Evolutionary conservation across 2,888 invertebrate genomes (phyloP), one percentile per base, ranked within the genome.

Genomic region (Ypsolopha scabrella): DNA sequence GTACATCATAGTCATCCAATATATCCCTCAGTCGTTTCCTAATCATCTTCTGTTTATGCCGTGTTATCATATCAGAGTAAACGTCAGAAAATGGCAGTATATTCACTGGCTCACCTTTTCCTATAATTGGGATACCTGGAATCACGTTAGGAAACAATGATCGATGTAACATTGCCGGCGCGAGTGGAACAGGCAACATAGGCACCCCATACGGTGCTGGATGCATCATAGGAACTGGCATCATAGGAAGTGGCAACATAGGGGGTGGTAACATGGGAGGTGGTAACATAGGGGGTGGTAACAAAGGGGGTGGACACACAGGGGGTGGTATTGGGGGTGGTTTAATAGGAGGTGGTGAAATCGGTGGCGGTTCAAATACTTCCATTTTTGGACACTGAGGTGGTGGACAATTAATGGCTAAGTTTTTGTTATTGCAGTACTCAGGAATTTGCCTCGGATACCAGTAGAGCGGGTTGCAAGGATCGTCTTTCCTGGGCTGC

Each of bases 401-500:
- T 1, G 56, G 55, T 6, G 53, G 52, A 24, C 24, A 24, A 24
- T 24, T 4, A 24, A 24, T 3, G 4, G 24, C 24, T 4, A 24
- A 2, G 50, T 59, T 34, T 47, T 53, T 24, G 10, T 37, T 35
- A 47, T 61, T 49, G 50, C 69, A 70, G 47, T 64, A 65, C 7
- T 67, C 64, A 10, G 70, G 70, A 9, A 68, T 59, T 11, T 55
- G 49, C 51, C 54, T 62, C 2, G 70, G 70, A 51, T 78, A 83
- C 83, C 83, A 85, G 52, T 76, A 85, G 0, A 78, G 59, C 0
- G 80, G 75, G 43, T 80, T 75, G 57, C 83, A 83, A 1, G 75
- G 73, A 55, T 82, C 65, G 13, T 67, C 66, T 7, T 60, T 60
- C 0, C 56, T 51, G 41, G 2, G 11, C 35, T 37, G 46, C 49